Evolutionary conservation across 1,140 invertebrate species (phyloP).

Genomic region (Scylla paramamosain): DNA sequence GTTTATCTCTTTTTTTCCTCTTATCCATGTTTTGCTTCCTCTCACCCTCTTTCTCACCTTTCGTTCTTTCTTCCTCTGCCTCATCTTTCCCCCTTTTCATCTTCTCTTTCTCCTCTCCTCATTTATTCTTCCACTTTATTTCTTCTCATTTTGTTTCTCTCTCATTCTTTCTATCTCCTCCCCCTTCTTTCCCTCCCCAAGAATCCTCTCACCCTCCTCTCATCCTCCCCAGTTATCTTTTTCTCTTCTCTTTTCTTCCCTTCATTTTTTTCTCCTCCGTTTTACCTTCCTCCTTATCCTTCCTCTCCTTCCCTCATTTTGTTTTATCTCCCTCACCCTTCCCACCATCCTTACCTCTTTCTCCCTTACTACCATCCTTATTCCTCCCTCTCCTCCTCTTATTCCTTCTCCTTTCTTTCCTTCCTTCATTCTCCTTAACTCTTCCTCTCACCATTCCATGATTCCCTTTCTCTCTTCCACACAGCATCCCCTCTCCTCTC

Average conservation of each 20-base stretch:
- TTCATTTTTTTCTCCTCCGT: background rate
- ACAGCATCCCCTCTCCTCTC: background rate
- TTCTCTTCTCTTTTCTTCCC: background rate
- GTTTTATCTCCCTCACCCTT: background rate
- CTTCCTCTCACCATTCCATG: too few species aligned
- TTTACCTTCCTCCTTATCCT: background rate
- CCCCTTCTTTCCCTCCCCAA: too few species aligned
- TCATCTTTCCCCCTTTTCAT: too few species aligned
- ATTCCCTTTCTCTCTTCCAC: background rate
- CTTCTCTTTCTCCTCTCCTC: background rate
- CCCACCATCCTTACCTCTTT: background rate
- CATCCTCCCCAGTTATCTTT: background rate
- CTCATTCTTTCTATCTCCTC: background rate
- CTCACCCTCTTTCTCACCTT: too few species aligned
- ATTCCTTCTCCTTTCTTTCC: too few species aligned
- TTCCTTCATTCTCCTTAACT: too few species aligned
- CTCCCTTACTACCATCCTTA: background rate
- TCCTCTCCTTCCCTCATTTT: background rate
- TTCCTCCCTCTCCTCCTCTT: too few species aligned
- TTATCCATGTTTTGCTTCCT: too few species aligned
- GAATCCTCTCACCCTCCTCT: background rate
- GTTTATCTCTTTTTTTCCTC: too few species aligned
- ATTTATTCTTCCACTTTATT: background rate
- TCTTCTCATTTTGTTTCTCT: background rate
- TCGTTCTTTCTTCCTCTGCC: too few species aligned